Evolutionary conservation across 2,797 vertebrate species (phyloP).

Genomic region (Gymnoscopelus braueri): DNA sequence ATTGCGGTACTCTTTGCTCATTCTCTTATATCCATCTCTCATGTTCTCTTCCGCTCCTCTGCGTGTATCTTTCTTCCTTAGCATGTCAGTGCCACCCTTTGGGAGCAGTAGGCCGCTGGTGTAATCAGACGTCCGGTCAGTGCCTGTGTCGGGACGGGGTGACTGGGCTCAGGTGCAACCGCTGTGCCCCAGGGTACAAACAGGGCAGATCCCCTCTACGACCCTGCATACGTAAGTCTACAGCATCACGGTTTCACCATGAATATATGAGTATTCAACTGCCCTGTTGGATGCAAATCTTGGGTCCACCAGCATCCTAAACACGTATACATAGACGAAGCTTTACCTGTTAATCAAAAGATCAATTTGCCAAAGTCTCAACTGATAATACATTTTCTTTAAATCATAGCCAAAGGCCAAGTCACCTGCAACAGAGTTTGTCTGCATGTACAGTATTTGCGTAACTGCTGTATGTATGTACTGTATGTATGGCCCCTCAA

Average conservation of each 20-base stretch:
- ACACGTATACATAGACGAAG: no score
- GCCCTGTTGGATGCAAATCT: background rate
- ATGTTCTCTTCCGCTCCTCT: background rate
- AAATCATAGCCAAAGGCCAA: no score
- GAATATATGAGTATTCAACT: background rate
- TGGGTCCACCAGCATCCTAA: background rate
- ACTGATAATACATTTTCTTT: no score
- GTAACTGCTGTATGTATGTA: no score
- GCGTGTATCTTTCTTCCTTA: slow-evolving; percentile 45
- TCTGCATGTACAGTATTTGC: no score
- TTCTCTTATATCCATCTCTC: background rate
- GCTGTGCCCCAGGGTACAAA: slow-evolving; percentile 87
- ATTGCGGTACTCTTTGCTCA: no score
- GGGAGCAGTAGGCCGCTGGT: slow-evolving; percentile 85
- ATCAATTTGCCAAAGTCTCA: no score
- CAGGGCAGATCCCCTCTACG: slow-evolving; percentile 86
- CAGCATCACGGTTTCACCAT: background rate
- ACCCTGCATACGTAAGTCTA: slow-evolving; percentile 89
- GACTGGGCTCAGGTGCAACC: slow-evolving; percentile 87
- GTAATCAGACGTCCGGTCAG: slow-evolving; percentile 91
- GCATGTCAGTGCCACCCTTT: slow-evolving; percentile 90
- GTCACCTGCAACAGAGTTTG: no score
- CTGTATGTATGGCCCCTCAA: no score
- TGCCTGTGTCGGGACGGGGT: slow-evolving; percentile 91
- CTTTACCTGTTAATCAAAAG: no score